phyloP scores from a whole-genome alignment of 2,797 vertebrate genomes.

The Centroberyx gerrardi region DNA sequence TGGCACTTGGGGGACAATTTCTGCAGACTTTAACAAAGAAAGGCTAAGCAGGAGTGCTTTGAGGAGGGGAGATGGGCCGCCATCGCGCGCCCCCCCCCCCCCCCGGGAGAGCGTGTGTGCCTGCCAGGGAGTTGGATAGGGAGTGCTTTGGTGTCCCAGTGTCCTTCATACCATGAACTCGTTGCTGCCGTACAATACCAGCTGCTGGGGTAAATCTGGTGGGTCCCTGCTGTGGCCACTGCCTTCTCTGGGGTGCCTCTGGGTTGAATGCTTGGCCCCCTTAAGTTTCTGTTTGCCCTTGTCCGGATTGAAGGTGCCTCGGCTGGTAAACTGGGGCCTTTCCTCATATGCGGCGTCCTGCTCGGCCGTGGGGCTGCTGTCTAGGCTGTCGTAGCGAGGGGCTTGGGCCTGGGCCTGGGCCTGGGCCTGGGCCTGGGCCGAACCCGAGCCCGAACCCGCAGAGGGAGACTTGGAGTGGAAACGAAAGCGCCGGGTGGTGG shows the following conservation, averaged over 20 bases:
- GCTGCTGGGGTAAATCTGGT: constrained; percentile 84
- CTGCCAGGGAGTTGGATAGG: constrained; percentile 48
- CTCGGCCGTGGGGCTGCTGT: constrained; percentile 59
- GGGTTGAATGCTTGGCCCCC: constrained; percentile 88
- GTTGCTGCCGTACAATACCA: constrained; percentile 92
- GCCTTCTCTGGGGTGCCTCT: constrained; percentile 87
- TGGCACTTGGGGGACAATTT: constrained; percentile 78
- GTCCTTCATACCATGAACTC: constrained; percentile 98
- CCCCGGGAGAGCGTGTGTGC: constrained; percentile 40
- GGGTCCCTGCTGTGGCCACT: constrained; percentile 84
- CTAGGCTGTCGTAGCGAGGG: constrained; percentile 67
- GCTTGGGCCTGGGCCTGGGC: constrained; percentile 20
- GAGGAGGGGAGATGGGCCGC: constrained; percentile 49
- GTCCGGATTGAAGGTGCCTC: constrained; percentile 95
- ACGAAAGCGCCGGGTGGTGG: constrained; percentile 87
- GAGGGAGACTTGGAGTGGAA: constrained; percentile 91
- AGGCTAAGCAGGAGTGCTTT: constrained; percentile 67
- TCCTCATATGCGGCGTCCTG: constrained; percentile 81
- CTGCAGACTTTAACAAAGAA: constrained; percentile 66
- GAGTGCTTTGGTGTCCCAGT: constrained; percentile 57
- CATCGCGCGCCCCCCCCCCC: constrained; percentile 1
- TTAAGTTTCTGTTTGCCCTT: constrained; percentile 96
- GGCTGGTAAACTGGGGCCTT: constrained; percentile 91
- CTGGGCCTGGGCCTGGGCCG: constrained; percentile 21
- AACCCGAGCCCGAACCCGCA: constrained; percentile 42